A percentile compares a stretch with the other conserved stretches of the same genome.
Conservation (phyloP, 2,797 vertebrate genomes). For the Masticophis lateralis region DNA sequence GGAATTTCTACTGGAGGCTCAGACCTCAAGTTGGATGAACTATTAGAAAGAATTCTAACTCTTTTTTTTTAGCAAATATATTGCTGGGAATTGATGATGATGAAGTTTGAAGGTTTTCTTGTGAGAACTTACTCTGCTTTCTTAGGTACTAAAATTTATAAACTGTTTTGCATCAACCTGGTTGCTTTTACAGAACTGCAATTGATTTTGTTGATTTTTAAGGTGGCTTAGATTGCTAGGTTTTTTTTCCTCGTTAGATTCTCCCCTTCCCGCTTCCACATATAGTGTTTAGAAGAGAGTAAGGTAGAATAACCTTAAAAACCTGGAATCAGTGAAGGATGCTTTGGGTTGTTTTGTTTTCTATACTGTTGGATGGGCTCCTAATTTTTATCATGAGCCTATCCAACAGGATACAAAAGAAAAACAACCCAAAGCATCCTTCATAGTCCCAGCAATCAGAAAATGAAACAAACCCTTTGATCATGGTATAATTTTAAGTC, state of each 20-base stretch:
- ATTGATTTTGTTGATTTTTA: neutral
- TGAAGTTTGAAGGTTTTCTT: neutral
- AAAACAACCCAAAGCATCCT: neutral
- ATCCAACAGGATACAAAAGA: neutral
- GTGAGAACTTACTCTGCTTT: neutral
- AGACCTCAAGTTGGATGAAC: neutral
- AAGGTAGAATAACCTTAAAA: neutral
- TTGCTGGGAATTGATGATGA: neutral
- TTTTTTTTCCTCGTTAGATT: neutral
- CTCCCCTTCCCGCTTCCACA: neutral
- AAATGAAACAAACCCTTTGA: neutral
- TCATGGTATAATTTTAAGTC: slow-evolving; percentile 1
- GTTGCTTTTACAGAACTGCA: neutral
- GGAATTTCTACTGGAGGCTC: neutral
- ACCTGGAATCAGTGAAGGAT: neutral
- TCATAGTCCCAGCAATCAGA: neutral
- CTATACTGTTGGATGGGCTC: no score
- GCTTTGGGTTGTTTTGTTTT: no score
- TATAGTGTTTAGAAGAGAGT: neutral
- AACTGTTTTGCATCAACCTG: neutral
- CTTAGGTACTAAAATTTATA: neutral
- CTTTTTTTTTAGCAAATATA: neutral
- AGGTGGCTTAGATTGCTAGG: neutral
- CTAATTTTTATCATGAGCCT: neutral
- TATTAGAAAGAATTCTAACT: neutral